Conservation (phyloP, 2,888 invertebrate genomes). For the Amiota minor region DNA sequence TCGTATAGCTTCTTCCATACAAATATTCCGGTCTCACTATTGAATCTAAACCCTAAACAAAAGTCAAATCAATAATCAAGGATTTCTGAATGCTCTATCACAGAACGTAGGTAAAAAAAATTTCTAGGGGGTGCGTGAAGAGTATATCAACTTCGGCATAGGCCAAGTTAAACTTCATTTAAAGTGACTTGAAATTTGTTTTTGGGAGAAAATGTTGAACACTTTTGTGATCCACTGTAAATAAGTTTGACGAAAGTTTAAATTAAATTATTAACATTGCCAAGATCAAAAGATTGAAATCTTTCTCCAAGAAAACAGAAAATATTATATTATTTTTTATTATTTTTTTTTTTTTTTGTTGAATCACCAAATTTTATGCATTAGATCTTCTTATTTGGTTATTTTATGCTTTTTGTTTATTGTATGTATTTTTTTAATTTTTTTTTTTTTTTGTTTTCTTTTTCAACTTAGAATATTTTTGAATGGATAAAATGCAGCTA, state of each 20-base stretch:
- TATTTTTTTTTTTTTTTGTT: not conserved
- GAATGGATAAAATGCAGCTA: constrained; percentile 75
- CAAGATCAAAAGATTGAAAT: no score
- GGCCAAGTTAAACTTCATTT: not conserved
- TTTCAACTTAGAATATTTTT: constrained; percentile 71
- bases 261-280: no score
- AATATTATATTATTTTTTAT: not conserved
- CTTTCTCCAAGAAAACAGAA: not conserved
- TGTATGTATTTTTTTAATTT: constrained; percentile 19
- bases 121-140: no score
- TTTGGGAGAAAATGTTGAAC: not conserved
- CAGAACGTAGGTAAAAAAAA: no score
- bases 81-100: no score
- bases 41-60: no score
- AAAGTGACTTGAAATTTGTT: not conserved
- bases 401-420: not conserved
- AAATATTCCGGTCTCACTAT: no score
- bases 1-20: no score
- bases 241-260: no score
- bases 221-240: no score
- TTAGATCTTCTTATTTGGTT: not conserved
- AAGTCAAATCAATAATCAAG: no score
- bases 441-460: constrained; percentile 24
- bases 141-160: no score
- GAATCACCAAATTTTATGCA: not conserved